Percentiles rank a stretch among this genome's conserved stretches.
phyloP scores from a whole-genome alignment of 2,888 invertebrate genomes.

The Thyatira batis region DNA sequence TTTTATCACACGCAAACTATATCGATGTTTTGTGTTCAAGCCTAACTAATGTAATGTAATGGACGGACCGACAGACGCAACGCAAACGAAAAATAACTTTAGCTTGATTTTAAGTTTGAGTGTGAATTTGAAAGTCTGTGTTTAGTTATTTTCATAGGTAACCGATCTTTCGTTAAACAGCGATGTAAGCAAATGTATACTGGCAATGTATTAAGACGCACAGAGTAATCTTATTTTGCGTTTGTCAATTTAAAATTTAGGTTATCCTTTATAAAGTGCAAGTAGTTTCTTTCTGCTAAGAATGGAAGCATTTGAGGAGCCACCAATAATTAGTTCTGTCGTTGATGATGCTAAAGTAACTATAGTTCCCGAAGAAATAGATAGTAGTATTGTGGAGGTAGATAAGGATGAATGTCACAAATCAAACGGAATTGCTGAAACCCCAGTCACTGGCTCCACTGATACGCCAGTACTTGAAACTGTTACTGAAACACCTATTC shows the following conservation, averaged over 20 bases:
- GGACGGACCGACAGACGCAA: slow-evolving; percentile 35
- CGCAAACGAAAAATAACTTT: slow-evolving; percentile 35
- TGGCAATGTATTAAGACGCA: neutral
- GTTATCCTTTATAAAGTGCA: slow-evolving; percentile 22
- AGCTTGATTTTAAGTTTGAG: slow-evolving; percentile 21
- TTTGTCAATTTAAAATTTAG: slow-evolving; percentile 25
- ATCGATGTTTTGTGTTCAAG: slow-evolving; percentile 18
- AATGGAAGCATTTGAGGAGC: slow-evolving; percentile 47
- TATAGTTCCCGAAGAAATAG: slow-evolving; percentile 34
- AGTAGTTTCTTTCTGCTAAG: slow-evolving; percentile 26
- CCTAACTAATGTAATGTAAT: slow-evolving; percentile 6
- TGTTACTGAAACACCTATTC: slow-evolving; percentile 10
- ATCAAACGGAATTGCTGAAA: slow-evolving; percentile 65
- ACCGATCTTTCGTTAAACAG: slow-evolving; percentile 5
- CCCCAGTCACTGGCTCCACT: slow-evolving; percentile 25
- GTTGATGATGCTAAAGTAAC: slow-evolving; percentile 47
- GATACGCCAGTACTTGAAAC: slow-evolving; percentile 9
- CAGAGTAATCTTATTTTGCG: neutral
- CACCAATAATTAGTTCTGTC: slow-evolving; percentile 36
- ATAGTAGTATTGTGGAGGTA: slow-evolving; percentile 27
- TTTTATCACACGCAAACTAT: neutral
- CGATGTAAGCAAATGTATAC: neutral
- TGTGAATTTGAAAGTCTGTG: slow-evolving; percentile 1
- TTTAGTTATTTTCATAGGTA: slow-evolving; percentile 26
- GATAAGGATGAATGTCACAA: slow-evolving; percentile 58